Conservation (phyloP, 2,888 invertebrate species). For the Hypomecis atomaria region DNA sequence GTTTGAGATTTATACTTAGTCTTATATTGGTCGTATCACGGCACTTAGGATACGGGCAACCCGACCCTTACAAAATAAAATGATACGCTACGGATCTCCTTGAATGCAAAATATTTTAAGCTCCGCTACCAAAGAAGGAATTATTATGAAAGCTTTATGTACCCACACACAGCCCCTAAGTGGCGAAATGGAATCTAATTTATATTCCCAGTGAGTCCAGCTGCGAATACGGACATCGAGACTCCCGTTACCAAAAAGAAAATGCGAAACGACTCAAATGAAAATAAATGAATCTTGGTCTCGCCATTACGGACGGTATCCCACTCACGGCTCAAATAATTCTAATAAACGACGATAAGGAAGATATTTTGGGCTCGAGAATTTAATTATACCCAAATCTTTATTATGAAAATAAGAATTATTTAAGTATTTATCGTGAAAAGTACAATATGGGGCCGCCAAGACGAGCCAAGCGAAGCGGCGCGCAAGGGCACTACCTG, state of each 20-base stretch:
- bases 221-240: slow-evolving; percentile 41
- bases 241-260: slow-evolving; percentile 43
- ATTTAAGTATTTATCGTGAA: too few relatives aligned
- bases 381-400: slow-evolving; percentile 2
- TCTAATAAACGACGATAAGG: slow-evolving; percentile 22
- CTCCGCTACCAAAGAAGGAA: slow-evolving; percentile 20
- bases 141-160: slow-evolving; percentile 36
- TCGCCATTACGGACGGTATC: slow-evolving; percentile 43
- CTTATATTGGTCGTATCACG: slow-evolving; percentile 20
- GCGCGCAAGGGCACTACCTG: too few relatives aligned
- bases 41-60: slow-evolving; percentile 10
- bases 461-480: too few relatives aligned
- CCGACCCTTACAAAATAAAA: slow-evolving; percentile 16
- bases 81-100: slow-evolving; percentile 7
- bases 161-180: slow-evolving; percentile 41
- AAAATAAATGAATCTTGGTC: slow-evolving; percentile 60
- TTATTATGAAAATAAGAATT: background rate
- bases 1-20: slow-evolving; percentile 18
- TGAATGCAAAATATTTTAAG: slow-evolving; percentile 25
- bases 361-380: slow-evolving; percentile 10
- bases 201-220: slow-evolving; percentile 53
- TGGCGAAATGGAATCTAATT: slow-evolving; percentile 54
- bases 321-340: slow-evolving; percentile 34
- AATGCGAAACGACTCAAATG: slow-evolving; percentile 59
- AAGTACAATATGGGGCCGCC: too few relatives aligned